A percentile compares a stretch with the other conserved stretches of the same genome.
These are phyloP conservation scores for Onychomys torridus DNA, from an alignment of 2,797 vertebrate species.

Conservation along the genomic window DNA sequence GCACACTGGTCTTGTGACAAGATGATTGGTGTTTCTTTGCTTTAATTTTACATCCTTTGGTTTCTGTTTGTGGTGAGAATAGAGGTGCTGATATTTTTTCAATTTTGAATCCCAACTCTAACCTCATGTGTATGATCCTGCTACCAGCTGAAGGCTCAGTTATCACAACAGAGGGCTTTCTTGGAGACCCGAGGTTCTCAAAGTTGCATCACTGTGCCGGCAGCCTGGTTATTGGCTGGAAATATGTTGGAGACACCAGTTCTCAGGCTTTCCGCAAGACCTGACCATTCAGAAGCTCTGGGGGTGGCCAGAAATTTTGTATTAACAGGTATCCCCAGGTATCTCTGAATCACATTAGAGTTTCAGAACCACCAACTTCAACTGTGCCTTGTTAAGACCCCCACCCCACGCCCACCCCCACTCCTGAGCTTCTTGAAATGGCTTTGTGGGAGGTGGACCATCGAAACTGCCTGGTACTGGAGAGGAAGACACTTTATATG, in stretches of 20 bases:
- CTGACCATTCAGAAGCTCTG: background rate
- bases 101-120: slow-evolving; percentile 71
- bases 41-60: background rate
- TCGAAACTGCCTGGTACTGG: slow-evolving; percentile 61
- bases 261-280: background rate
- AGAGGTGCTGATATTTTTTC: slow-evolving; percentile 27
- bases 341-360: background rate
- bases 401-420: background rate
- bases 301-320: background rate
- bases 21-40: background rate
- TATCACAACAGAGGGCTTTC: background rate
- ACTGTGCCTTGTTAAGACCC: slow-evolving; percentile 49
- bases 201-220: background rate
- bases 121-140: slow-evolving; percentile 58
- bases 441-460: slow-evolving; percentile 20
- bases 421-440: slow-evolving; percentile 55
- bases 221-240: background rate
- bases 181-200: background rate
- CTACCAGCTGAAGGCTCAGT: background rate
- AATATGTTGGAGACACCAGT: background rate
- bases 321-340: background rate
- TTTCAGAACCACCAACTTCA: background rate
- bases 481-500: slow-evolving; percentile 66
- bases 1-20: background rate
- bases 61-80: slow-evolving; percentile 20